Base-by-base conservation (phyloP, 1,140 invertebrate genomes). In the Zaprionus taronus region DNA sequence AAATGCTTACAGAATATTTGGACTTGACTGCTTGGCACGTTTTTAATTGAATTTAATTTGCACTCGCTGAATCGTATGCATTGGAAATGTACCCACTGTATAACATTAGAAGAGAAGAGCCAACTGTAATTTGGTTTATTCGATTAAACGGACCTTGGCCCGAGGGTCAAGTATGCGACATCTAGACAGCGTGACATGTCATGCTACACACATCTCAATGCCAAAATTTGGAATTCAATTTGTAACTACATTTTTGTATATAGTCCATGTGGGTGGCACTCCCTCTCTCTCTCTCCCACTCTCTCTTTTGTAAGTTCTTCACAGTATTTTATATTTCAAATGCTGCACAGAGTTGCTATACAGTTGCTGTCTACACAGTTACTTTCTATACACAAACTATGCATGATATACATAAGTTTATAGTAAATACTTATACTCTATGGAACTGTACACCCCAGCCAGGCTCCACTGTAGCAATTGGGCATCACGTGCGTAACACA, bases 11-110 rank as follows among this genome's bases (percentile, higher is more conserved):
- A 71, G 70, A 49, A 38, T 72, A 69, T 73, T 80, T 71, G 79
- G 62, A 61, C 41, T 47, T 62, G 70, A 55, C 66, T 84, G 76
- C 72, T 78, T 81, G 71, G 67, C 74, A 81, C 63, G 79, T 47
- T 72, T 72, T 79, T 86, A 83, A 86, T 87, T 77, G 77, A 87
- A 87, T 87, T 87, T 62, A 77, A 79, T 82, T 86, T 14, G 28
- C 66, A 58, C 22, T 57, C 22, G 7, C n/a, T 28, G 68, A 62
- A 58, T 61, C 22, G 34, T 26, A 20, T 70, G 65, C 55, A 61
- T 47, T 57, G 28, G 17, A 41, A 47, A 60, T 68, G 22, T 41
- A 24, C 14, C 38, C 36, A 56, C 24, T 26, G 15, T 61, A 57
- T 12, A 2, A n/a, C 24, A 53, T 49, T 26, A 53, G 34, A 28